phyloP scores from a whole-genome alignment of 2,888 invertebrate genomes.

The Heteropelma amictum region DNA sequence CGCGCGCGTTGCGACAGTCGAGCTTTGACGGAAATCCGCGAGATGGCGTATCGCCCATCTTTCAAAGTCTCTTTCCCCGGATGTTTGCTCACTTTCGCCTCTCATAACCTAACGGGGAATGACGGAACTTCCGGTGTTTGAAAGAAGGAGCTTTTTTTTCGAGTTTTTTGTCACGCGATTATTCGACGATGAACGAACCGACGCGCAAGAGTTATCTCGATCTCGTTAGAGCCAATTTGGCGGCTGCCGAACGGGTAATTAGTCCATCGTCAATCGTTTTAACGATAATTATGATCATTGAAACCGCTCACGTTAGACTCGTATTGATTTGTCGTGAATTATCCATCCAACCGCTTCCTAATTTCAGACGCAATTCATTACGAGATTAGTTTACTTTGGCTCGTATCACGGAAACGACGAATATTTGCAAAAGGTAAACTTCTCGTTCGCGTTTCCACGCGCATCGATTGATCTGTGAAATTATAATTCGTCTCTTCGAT shows the following conservation, averaged over 20 bases:
- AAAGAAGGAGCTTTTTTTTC: background rate
- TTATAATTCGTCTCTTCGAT: too few species aligned
- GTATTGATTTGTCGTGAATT: too few species aligned
- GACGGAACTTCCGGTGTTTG: too few species aligned
- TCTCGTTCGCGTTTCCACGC: background rate
- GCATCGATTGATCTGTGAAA: background rate
- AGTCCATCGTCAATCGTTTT: too few species aligned
- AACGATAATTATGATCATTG: too few species aligned
- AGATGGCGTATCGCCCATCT: background rate
- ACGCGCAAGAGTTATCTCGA: constrained; percentile 63
- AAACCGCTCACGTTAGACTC: too few species aligned
- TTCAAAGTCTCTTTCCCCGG: too few species aligned
- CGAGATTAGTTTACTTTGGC: constrained; percentile 66
- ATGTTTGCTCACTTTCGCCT: too few species aligned
- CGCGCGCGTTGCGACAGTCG: too few species aligned
- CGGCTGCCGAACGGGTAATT: constrained; percentile 60
- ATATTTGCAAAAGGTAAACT: constrained; percentile 59
- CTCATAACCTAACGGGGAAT: too few species aligned
- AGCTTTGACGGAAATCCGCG: background rate
- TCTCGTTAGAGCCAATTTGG: constrained; percentile 62
- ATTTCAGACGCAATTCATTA: constrained; percentile 62
- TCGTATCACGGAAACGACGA: constrained; percentile 56
- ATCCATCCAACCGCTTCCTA: too few species aligned
- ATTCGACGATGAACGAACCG: constrained; percentile 52
- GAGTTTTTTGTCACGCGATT: background rate